phyloP scores from a whole-genome alignment of 2,888 invertebrate species.

The Hemithea aestivaria region DNA sequence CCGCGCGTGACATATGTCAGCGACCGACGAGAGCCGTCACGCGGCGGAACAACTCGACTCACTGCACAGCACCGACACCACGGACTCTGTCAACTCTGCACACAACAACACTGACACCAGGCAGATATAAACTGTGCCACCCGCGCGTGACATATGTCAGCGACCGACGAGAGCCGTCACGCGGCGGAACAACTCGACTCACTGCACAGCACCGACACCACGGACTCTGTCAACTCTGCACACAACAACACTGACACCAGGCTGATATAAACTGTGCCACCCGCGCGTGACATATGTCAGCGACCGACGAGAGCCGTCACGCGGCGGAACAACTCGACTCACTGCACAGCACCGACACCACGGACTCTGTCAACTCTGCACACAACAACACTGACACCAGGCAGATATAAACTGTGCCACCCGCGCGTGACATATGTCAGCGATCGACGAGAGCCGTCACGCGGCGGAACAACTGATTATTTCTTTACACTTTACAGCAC shows the following conservation, averaged over 20 bases:
- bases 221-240: constrained; percentile 40
- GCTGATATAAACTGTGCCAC: not conserved
- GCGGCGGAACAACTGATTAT: too few species aligned
- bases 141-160: too few species aligned
- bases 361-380: constrained; percentile 40
- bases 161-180: constrained; percentile 77
- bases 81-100: constrained; percentile 40
- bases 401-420: not conserved
- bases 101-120: not conserved
- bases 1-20: too few species aligned
- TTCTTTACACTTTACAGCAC: too few species aligned
- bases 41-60: constrained; percentile 70
- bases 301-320: constrained; percentile 77
- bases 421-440: too few species aligned
- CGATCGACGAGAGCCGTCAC: too few species aligned
- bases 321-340: constrained; percentile 70
- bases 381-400: not conserved
- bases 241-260: not conserved
- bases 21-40: constrained; percentile 77
- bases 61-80: constrained; percentile 56
- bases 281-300: too few species aligned
- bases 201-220: constrained; percentile 56
- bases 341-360: constrained; percentile 56
- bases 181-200: constrained; percentile 70
- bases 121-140: not conserved